These are phyloP conservation scores for Peromyscus aztecus DNA, from an alignment of 2,797 vertebrate genomes.

Conservation along the genomic window DNA sequence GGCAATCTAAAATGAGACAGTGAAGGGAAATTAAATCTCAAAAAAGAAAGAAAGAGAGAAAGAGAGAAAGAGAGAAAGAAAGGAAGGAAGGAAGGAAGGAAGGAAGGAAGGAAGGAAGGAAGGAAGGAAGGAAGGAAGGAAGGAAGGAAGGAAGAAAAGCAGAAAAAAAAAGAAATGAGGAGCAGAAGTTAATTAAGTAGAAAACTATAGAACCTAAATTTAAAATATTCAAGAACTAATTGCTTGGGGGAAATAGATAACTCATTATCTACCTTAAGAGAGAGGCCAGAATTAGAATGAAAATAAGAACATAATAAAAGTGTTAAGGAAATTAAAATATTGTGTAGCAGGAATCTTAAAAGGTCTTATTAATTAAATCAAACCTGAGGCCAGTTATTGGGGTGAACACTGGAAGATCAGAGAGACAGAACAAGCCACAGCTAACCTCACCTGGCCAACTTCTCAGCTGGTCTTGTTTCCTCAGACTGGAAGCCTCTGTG, in stretches of 20 bases:
- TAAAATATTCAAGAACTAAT: not conserved
- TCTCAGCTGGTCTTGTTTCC: too few species aligned
- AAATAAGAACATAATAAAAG: not conserved
- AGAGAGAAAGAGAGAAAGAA: not conserved
- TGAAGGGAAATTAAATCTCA: slow-evolving; percentile 14
- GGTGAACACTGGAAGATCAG: too few species aligned
- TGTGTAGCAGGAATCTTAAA: not conserved
- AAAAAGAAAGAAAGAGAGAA: not conserved
- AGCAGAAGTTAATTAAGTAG: not conserved
- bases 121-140: not conserved
- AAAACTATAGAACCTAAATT: slow-evolving; percentile 5
- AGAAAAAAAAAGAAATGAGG: not conserved
- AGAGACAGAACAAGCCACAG: too few species aligned
- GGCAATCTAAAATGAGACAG: not conserved
- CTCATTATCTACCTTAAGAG: not conserved
- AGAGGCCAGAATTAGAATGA: not conserved
- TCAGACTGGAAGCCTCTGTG: too few species aligned
- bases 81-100: not conserved
- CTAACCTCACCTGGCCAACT: too few species aligned
- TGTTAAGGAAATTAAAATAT: slow-evolving; percentile 13
- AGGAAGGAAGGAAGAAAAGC: not conserved
- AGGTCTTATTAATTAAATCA: too few species aligned
- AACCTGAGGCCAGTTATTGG: too few species aligned
- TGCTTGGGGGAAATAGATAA: not conserved
- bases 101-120: not conserved